These are phyloP conservation scores for Andrena haemorrhoa DNA, from an alignment of 2,888 invertebrate species.

Conservation along the genomic window DNA sequence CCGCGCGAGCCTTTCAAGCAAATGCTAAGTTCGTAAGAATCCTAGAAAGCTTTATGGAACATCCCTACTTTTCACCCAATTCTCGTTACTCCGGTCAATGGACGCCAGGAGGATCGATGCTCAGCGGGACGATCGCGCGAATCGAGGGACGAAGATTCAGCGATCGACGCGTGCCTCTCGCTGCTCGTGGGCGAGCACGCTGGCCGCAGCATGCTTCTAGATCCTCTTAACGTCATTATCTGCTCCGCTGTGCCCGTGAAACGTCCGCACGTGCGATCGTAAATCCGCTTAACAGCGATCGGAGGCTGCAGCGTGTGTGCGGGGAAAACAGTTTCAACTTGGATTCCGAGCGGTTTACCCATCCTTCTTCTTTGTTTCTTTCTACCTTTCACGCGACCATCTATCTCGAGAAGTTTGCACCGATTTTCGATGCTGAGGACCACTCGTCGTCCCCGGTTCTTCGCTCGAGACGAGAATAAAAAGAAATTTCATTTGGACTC, in stretches of 20 bases:
- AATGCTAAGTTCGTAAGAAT: too few species aligned
- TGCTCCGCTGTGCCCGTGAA: conserved; percentile 60
- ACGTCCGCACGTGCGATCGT: conserved; percentile 64
- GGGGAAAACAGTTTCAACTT: conserved; percentile 61
- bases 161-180: conserved; percentile 33
- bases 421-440: background rate
- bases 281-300: conserved; percentile 73
- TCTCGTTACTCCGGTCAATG: background rate
- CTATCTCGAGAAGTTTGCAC: background rate
- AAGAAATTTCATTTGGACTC: too few species aligned
- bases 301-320: conserved; percentile 50
- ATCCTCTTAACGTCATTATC: conserved; percentile 73
- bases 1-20: background rate
- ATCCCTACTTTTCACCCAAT: conserved; percentile 8
- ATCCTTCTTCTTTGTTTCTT: conserved; percentile 1
- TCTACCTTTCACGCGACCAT: background rate
- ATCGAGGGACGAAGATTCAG: conserved; percentile 18
- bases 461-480: too few species aligned
- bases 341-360: background rate
- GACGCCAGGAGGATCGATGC: background rate
- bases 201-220: conserved; percentile 51
- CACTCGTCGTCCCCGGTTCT: too few species aligned
- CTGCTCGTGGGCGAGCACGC: conserved; percentile 37
- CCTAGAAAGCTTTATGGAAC: background rate
- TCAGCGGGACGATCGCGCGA: background rate